Evolutionary conservation across 2,888 invertebrate species (phyloP).

Genomic region (Philopedon plagiatum): DNA sequence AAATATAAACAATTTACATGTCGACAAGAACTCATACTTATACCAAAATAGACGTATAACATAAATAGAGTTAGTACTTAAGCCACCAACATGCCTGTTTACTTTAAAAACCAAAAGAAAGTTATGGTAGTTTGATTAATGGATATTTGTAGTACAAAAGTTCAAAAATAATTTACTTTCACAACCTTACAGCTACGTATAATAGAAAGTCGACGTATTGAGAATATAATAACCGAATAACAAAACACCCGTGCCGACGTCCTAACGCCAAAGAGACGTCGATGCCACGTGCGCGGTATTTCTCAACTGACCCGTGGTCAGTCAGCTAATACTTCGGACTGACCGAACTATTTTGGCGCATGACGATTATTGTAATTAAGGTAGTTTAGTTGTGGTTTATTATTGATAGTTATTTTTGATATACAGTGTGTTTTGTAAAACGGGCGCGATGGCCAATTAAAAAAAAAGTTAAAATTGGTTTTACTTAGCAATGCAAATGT

Average conservation of each 20-base stretch:
- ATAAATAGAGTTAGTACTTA: background rate
- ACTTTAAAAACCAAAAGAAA: background rate
- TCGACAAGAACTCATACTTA: no score
- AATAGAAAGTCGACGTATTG: background rate
- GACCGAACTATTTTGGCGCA: slow-evolving; percentile 34
- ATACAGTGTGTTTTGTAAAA: background rate
- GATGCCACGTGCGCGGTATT: slow-evolving; percentile 6
- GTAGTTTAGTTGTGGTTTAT: slow-evolving; percentile 1
- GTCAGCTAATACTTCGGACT: slow-evolving; percentile 11
- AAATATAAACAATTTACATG: no score
- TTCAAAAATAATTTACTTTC: background rate
- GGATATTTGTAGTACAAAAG: background rate
- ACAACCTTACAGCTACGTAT: background rate
- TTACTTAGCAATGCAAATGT: no score
- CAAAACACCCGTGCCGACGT: background rate
- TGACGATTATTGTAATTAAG: slow-evolving; percentile 35
- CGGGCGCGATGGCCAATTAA: no score
- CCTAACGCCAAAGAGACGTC: background rate
- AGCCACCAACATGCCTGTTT: background rate
- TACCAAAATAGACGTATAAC: background rate
- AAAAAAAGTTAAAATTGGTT: no score
- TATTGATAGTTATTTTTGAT: background rate
- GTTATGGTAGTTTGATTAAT: background rate
- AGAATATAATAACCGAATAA: background rate
- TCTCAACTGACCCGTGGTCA: slow-evolving; percentile 40